phyloP scores from a whole-genome alignment of 2,113 vertebrate genomes.

The Hippocampus barbouri region DNA sequence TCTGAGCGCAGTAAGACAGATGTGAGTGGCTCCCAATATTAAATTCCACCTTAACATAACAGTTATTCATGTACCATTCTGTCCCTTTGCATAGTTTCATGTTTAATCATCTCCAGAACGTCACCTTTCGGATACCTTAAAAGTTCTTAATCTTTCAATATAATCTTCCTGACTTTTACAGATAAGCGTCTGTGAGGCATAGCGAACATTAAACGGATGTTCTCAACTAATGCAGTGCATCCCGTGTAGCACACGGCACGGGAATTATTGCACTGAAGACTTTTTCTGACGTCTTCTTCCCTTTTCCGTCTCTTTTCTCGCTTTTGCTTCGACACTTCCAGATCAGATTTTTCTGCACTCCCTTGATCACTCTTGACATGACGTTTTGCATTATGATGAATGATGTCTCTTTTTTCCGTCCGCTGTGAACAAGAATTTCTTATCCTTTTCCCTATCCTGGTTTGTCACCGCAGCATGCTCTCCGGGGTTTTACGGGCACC shows the following conservation, averaged over 20 bases:
- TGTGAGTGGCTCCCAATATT: neutral
- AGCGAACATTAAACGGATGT: slow-evolving; percentile 36
- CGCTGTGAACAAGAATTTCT: slow-evolving; percentile 23
- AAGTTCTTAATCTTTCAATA: slow-evolving; percentile 24
- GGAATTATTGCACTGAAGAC: slow-evolving; percentile 46
- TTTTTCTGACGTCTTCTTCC: slow-evolving; percentile 25
- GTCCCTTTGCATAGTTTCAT: neutral
- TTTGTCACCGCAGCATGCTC: slow-evolving; percentile 79
- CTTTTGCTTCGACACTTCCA: slow-evolving; percentile 33
- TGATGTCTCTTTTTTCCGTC: slow-evolving; percentile 40
- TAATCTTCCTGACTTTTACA: slow-evolving; percentile 39
- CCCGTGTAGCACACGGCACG: slow-evolving; percentile 37
- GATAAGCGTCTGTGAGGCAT: slow-evolving; percentile 25
- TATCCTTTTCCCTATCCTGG: slow-evolving; percentile 11
- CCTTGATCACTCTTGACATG: slow-evolving; percentile 44
- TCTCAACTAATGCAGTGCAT: slow-evolving; percentile 33
- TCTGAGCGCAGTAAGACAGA: neutral
- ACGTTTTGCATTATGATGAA: slow-evolving; percentile 43
- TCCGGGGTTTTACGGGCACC: slow-evolving; percentile 88
- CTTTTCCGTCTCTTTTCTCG: slow-evolving; percentile 16
- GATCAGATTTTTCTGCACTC: slow-evolving; percentile 36
- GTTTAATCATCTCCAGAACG: slow-evolving; percentile 2
- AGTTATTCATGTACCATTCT: neutral
- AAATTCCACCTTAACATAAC: neutral
- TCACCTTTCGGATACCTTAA: slow-evolving; percentile 2